phyloP scores from a whole-genome alignment of 1,140 invertebrate species.

The Aphidius ervi region DNA sequence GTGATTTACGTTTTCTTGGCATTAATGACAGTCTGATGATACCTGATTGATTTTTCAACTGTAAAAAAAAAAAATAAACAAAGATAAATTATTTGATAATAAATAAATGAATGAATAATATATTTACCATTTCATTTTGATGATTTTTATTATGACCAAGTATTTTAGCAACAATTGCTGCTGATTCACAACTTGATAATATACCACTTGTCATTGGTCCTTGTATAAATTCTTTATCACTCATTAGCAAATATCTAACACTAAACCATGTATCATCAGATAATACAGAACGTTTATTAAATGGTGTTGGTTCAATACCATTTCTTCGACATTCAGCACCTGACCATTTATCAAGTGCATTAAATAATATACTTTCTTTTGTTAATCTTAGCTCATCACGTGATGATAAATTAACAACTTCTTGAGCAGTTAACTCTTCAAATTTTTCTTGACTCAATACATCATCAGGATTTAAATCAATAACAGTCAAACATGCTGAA shows the following conservation, averaged over 20 bases:
- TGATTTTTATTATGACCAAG: constrained; percentile 31
- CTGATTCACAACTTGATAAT: constrained; percentile 39
- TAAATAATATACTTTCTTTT: constrained; percentile 57
- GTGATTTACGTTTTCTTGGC: constrained; percentile 28
- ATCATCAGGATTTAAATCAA: constrained; percentile 60
- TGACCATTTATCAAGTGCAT: constrained; percentile 64
- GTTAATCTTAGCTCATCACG: constrained; percentile 59
- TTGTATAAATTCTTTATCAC: constrained; percentile 57
- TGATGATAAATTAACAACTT: constrained; percentile 58
- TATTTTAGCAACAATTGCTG: constrained; percentile 37
- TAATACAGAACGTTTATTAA: constrained; percentile 61
- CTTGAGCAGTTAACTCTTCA: constrained; percentile 61
- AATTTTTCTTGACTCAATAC: constrained; percentile 63
- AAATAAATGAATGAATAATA: constrained; percentile 1
- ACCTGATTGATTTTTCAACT: constrained; percentile 21
- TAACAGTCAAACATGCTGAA: constrained; percentile 57
- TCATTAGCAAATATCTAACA: constrained; percentile 64
- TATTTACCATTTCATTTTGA: constrained; percentile 25
- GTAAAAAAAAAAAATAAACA: constrained; percentile 14
- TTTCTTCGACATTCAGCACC: constrained; percentile 62
- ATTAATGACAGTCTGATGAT: constrained; percentile 25
- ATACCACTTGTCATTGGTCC: constrained; percentile 49
- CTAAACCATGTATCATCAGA: constrained; percentile 61
- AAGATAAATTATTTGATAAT: constrained; percentile 6
- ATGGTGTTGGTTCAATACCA: constrained; percentile 59